These are phyloP conservation scores for Philopedon plagiatum DNA, from an alignment of 2,888 invertebrate species.

Conservation along the genomic window DNA sequence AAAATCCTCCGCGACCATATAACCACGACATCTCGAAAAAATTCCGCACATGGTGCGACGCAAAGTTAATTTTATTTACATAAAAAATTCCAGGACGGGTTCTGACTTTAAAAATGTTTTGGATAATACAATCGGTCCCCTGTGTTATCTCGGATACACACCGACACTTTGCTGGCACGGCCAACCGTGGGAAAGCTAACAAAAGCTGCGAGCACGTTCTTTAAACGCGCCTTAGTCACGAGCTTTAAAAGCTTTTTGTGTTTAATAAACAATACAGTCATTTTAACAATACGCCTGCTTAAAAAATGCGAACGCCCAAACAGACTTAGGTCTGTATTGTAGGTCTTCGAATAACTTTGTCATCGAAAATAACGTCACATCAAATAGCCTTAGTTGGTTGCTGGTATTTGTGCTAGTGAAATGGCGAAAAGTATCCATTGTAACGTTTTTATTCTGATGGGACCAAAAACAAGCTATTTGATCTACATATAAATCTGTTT, in stretches of 20 bases:
- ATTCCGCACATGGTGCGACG: slow-evolving; percentile 19
- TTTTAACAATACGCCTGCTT: neutral
- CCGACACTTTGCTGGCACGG: slow-evolving; percentile 19
- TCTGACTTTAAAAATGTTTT: slow-evolving; percentile 22
- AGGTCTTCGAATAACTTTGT: too few relatives aligned
- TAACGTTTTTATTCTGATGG: too few relatives aligned
- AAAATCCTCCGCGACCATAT: neutral
- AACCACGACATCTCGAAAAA: neutral
- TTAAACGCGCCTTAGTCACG: slow-evolving; percentile 40
- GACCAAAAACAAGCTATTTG: too few relatives aligned
- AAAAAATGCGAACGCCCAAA: too few relatives aligned
- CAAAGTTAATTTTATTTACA: slow-evolving; percentile 21
- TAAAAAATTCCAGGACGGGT: slow-evolving; percentile 19
- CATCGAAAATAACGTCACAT: too few relatives aligned
- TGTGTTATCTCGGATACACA: slow-evolving; percentile 32
- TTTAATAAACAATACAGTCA: slow-evolving; percentile 24
- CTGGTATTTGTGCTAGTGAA: too few relatives aligned
- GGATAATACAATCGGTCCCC: slow-evolving; percentile 32
- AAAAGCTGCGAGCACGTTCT: slow-evolving; percentile 45
- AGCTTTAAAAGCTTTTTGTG: slow-evolving; percentile 1
- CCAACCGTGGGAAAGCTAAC: slow-evolving; percentile 46
- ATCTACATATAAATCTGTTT: too few relatives aligned
- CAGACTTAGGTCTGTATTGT: too few relatives aligned
- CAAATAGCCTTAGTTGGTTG: too few relatives aligned
- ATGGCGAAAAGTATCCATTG: too few relatives aligned